Conservation (phyloP, 1,140 invertebrate genomes). For the Ceratina calcarata region DNA sequence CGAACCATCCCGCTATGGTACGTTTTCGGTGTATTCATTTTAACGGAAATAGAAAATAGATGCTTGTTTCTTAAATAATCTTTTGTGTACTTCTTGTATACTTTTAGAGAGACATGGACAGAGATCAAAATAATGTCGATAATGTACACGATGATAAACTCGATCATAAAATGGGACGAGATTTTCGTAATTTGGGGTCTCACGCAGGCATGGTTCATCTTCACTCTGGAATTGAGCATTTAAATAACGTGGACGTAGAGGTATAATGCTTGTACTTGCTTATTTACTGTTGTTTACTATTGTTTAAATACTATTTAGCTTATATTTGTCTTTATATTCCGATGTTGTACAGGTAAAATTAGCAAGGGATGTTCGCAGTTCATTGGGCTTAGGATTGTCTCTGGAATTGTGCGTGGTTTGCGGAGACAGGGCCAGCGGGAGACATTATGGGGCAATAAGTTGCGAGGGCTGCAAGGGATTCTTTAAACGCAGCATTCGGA, state of each 20-base stretch:
- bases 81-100: background rate
- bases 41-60: background rate
- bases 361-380: conserved; percentile 77
- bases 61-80: conserved; percentile 1
- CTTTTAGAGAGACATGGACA: conserved; percentile 66
- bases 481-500: conserved; percentile 95
- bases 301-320: background rate
- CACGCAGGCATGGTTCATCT: conserved; percentile 70
- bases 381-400: conserved; percentile 79
- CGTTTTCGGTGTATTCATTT: background rate
- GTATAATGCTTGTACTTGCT: conserved; percentile 49
- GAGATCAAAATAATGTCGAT: conserved; percentile 69
- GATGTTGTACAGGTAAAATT: conserved; percentile 73
- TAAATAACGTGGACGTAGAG: conserved; percentile 72
- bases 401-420: conserved; percentile 96
- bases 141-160: conserved; percentile 69
- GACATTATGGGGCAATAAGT: conserved; percentile 96
- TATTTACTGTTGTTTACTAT: background rate
- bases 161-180: conserved; percentile 70
- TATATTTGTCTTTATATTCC: conserved; percentile 16
- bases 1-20: conserved; percentile 63
- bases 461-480: conserved; percentile 97
- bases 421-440: conserved; percentile 95
- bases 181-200: conserved; percentile 70
- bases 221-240: conserved; percentile 70